These are phyloP conservation scores for Eupithecia subumbrata DNA, from an alignment of 2,888 invertebrate species.

Conservation along the genomic window DNA sequence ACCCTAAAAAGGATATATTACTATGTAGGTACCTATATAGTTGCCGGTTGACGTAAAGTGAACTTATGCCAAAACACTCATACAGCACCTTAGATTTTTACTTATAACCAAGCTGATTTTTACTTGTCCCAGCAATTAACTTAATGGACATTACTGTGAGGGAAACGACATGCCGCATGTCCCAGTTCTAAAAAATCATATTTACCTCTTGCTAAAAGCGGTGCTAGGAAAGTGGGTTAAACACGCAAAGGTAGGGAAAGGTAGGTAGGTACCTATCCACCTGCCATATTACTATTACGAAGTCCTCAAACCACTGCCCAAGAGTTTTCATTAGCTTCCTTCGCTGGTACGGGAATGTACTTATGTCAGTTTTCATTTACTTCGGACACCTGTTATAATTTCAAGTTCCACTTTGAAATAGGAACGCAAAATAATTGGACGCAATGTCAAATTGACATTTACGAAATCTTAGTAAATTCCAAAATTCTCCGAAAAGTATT, in stretches of 20 bases:
- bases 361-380: not conserved
- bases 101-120: too few relatives aligned
- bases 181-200: slow-evolving; percentile 8
- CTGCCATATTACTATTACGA: too few relatives aligned
- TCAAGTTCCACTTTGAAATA: not conserved
- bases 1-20: not conserved
- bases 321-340: not conserved
- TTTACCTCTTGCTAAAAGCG: slow-evolving; percentile 9
- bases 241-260: slow-evolving; percentile 9
- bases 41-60: not conserved
- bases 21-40: not conserved
- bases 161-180: not conserved
- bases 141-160: slow-evolving; percentile 1
- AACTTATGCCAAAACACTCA: not conserved
- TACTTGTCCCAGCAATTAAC: slow-evolving; percentile 9
- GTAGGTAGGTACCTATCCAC: too few relatives aligned
- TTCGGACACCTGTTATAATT: not conserved
- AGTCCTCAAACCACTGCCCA: not conserved
- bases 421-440: not conserved
- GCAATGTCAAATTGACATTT: not conserved
- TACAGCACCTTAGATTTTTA: too few relatives aligned
- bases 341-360: not conserved
- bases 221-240: slow-evolving; percentile 17
- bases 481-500: not conserved
- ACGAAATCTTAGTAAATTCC: not conserved